phyloP scores from a whole-genome alignment of 2,113 vertebrate genomes.

The Tor tambroides region DNA sequence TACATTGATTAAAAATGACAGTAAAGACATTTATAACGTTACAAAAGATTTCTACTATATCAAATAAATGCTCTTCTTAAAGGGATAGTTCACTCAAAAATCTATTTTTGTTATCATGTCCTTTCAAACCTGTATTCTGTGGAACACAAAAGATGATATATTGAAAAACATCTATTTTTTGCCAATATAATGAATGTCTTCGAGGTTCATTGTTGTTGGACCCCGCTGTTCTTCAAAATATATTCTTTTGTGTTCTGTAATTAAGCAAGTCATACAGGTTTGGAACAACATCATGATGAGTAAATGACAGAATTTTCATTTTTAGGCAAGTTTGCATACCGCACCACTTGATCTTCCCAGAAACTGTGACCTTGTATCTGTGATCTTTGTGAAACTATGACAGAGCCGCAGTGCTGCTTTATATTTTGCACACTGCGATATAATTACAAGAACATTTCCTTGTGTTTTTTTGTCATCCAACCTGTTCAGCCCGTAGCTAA shows the following conservation, averaged over 20 bases:
- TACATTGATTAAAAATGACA: background rate
- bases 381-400: background rate
- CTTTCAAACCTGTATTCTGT: background rate
- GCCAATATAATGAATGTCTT: background rate
- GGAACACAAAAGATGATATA: background rate
- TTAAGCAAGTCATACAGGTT: background rate
- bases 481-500: constrained; percentile 10
- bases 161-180: background rate
- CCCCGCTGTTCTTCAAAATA: background rate
- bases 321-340: background rate
- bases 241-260: background rate
- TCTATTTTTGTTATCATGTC: background rate
- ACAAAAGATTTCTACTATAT: background rate
- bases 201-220: background rate
- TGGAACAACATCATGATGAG: background rate
- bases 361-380: background rate
- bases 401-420: background rate
- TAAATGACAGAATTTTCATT: background rate
- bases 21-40: background rate
- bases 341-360: background rate
- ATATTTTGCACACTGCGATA: background rate
- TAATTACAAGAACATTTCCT: constrained; percentile 32
- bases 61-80: background rate
- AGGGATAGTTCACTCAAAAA: too few species aligned
- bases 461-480: background rate